phyloP scores from a whole-genome alignment of 30 jellyfish, hydroid and myxozoan species.

The Cassiopea xamachana region DNA sequence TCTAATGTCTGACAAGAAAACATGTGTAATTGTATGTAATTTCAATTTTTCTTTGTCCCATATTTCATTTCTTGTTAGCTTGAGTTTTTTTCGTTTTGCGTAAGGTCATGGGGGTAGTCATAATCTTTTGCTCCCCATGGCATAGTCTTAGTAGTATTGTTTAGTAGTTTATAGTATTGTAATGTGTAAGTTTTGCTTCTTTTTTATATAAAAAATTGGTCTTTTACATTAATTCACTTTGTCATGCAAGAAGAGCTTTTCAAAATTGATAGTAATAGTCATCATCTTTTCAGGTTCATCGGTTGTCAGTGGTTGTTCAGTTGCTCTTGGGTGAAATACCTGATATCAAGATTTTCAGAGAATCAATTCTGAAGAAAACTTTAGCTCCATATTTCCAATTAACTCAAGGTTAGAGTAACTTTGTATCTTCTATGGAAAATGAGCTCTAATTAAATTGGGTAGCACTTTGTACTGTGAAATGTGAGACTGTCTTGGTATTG shows the following conservation, averaged over 20 bases:
- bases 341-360: constrained; percentile 86
- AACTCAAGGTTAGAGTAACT: constrained; percentile 81
- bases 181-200: neutral
- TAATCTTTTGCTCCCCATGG: no score
- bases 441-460: neutral
- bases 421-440: neutral
- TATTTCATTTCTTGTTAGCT: no score
- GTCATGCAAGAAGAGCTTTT: neutral
- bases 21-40: no score
- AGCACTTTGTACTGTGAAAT: no score
- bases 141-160: no score
- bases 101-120: no score
- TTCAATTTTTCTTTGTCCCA: no score
- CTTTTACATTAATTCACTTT: neutral
- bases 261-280: no score
- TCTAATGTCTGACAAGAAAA: no score
- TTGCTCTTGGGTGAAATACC: constrained; percentile 96
- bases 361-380: constrained; percentile 88
- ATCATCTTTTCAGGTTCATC: constrained; percentile 66
- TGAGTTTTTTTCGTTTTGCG: no score
- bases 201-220: neutral
- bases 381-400: constrained; percentile 85
- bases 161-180: neutral
- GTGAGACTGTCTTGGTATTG: no score
- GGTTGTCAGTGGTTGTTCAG: constrained; percentile 93